Evolutionary conservation across 1,140 invertebrate species (phyloP).

Genomic region (Drosophila willistoni): DNA sequence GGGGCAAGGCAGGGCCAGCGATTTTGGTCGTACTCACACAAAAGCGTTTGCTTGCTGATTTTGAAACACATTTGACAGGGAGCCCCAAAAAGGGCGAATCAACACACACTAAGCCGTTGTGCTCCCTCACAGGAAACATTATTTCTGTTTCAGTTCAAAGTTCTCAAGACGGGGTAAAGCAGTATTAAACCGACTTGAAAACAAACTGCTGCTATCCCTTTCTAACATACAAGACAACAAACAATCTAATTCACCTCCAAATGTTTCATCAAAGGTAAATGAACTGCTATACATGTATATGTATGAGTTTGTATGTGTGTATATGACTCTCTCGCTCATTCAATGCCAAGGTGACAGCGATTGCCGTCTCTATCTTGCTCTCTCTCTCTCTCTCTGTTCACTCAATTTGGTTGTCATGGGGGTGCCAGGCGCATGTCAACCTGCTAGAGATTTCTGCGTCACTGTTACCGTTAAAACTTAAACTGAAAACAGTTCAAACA

Average conservation of each 20-base stretch:
- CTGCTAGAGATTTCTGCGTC: constrained; percentile 63
- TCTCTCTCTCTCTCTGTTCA: constrained; percentile 11
- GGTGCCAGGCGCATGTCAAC: constrained; percentile 20
- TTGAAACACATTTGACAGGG: constrained; percentile 76
- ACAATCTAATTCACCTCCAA: constrained; percentile 62
- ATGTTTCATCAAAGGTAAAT: constrained; percentile 58
- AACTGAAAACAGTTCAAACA: constrained; percentile 83
- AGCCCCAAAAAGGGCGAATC: constrained; percentile 19
- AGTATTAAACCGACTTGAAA: constrained; percentile 36
- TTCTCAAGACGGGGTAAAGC: constrained; percentile 11
- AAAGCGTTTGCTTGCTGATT: constrained; percentile 54
- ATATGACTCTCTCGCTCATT: constrained; percentile 36
- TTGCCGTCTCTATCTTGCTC: constrained; percentile 14
- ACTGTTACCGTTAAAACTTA: constrained; percentile 82
- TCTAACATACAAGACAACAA: constrained; percentile 39
- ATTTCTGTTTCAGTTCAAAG: constrained; percentile 20
- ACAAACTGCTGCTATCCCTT: constrained; percentile 30
- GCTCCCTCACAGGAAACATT: constrained; percentile 35
- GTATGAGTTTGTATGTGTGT: constrained; percentile 23
- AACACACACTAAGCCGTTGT: constrained; percentile 5
- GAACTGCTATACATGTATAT: constrained; percentile 47
- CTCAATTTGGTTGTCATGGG: constrained; percentile 9
- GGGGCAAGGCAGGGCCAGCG: constrained; percentile 18
- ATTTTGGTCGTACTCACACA: constrained; percentile 39
- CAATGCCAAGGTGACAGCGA: constrained; percentile 72